A percentile compares a stretch with the other conserved stretches of the same genome.
Evolutionary conservation across 2,113 vertebrate genomes (phyloP).

Genomic region (Elanus axillaris): DNA sequence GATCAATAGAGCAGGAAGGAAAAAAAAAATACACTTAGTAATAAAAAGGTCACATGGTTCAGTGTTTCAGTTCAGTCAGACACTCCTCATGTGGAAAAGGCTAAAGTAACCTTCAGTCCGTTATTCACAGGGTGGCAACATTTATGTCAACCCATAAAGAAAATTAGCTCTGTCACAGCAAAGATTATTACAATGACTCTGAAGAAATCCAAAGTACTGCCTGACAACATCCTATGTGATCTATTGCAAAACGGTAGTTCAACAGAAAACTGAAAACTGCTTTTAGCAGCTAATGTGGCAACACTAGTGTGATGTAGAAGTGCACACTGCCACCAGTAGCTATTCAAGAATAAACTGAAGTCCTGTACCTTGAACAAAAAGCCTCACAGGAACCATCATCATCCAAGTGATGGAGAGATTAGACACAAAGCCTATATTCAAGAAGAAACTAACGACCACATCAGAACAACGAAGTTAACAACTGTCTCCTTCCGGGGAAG

Average conservation of each 20-base stretch:
- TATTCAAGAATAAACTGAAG: neutral
- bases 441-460: neutral
- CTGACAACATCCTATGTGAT: neutral
- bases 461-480: neutral
- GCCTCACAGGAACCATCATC: neutral
- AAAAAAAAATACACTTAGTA: neutral
- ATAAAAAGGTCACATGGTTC: neutral
- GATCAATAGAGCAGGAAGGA: neutral
- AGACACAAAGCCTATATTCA: neutral
- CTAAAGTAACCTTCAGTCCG: neutral
- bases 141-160: neutral
- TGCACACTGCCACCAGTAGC: fast-evolving
- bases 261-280: neutral
- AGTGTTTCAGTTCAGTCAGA: neutral
- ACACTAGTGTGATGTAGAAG: neutral
- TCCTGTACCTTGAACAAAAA: neutral
- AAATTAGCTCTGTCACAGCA: neutral
- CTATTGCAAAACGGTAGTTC: neutral
- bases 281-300: neutral
- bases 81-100: neutral
- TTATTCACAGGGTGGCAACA: neutral
- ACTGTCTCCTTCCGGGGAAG: neutral
- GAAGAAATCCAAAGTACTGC: neutral
- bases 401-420: neutral
- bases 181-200: neutral